Evolutionary conservation across 2,113 vertebrate genomes (phyloP).

Genomic region (Ctenomys sociabilis): DNA sequence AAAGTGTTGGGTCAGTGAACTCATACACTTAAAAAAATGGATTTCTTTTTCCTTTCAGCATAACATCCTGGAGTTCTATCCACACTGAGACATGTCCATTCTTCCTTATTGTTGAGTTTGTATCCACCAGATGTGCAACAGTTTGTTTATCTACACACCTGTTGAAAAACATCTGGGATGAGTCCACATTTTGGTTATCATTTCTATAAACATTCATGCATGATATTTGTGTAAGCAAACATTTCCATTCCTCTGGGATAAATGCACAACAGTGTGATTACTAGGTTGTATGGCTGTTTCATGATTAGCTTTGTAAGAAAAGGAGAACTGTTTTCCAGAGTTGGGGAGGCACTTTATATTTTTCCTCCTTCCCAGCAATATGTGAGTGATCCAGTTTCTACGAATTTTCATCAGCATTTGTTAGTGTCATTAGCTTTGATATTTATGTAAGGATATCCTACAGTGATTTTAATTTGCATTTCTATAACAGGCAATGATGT

Average conservation of each 20-base stretch:
- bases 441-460: neutral
- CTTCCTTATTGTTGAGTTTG: fast-evolving
- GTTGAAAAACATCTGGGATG: neutral
- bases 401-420: too few relatives aligned
- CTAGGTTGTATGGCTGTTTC: fast-evolving
- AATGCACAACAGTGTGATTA: neutral
- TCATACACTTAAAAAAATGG: fast-evolving
- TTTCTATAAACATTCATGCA: neutral
- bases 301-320: neutral
- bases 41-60: neutral
- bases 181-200: neutral
- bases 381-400: too few relatives aligned
- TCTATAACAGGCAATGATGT: neutral
- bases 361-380: neutral
- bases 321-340: neutral
- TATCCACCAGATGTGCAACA: fast-evolving
- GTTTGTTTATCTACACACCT: neutral
- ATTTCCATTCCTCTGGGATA: neutral
- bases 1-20: neutral
- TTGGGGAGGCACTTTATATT: fast-evolving
- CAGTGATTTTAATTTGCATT: neutral
- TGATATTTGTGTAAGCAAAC: neutral
- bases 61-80: fast-evolving
- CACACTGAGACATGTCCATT: fast-evolving
- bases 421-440: neutral